Conservation (phyloP, 2,797 vertebrate species). For the Galagoides demidoff region DNA sequence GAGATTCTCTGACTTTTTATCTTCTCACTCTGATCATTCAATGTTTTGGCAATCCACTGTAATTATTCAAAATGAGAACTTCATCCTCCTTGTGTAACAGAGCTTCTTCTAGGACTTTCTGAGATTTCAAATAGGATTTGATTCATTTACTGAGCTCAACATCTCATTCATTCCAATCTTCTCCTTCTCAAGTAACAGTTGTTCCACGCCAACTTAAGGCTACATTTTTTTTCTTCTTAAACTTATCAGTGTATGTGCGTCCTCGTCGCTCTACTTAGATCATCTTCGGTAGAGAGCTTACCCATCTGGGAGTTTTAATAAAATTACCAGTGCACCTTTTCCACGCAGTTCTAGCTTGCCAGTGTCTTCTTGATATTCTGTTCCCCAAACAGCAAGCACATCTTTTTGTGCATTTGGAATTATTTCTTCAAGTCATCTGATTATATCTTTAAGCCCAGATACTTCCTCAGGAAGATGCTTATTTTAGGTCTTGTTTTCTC, state of each 20-base stretch:
- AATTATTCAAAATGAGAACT: background rate
- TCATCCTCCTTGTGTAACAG: background rate
- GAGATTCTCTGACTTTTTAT: background rate
- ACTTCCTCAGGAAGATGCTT: constrained; percentile 58
- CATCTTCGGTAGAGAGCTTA: background rate
- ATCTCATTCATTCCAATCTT: background rate
- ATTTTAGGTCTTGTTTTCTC: constrained; percentile 36
- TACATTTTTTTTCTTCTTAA: background rate
- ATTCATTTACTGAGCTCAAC: background rate
- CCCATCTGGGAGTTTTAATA: background rate
- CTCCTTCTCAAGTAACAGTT: background rate
- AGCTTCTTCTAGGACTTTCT: background rate
- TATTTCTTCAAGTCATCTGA: constrained; percentile 26
- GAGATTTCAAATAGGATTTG: background rate
- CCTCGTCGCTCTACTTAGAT: background rate
- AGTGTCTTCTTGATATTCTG: background rate
- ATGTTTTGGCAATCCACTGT: background rate
- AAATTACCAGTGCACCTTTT: background rate
- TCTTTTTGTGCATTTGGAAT: constrained; percentile 43
- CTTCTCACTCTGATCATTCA: background rate
- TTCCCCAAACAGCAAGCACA: background rate
- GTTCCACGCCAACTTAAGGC: background rate
- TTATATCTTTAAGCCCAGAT: constrained; percentile 46
- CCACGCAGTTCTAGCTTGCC: background rate
- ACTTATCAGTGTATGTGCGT: background rate